Evolutionary conservation across 1,140 invertebrate genomes (phyloP).

Genomic region (Plectrocnemia conspersa): DNA sequence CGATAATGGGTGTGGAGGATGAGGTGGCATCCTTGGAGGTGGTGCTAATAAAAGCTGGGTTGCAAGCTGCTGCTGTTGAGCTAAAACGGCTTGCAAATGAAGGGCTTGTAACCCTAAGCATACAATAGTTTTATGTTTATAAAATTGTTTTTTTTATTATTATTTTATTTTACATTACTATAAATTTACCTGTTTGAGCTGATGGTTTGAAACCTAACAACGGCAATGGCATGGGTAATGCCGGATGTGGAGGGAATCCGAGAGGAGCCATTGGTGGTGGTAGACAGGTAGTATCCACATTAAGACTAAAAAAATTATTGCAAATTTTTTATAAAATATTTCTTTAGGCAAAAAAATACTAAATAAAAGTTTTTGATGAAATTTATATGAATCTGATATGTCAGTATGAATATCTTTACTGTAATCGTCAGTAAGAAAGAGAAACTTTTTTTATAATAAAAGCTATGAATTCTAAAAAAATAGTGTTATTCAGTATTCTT

Average conservation of each 20-base stretch:
- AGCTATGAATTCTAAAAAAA: too few species aligned
- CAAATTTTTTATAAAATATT: neutral
- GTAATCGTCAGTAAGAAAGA: neutral
- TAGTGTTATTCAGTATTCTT: too few species aligned
- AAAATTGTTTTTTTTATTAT: too few species aligned
- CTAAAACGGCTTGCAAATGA: constrained; percentile 35
- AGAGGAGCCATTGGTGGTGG: constrained; percentile 26
- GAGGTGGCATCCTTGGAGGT: constrained; percentile 42
- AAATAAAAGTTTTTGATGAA: too few species aligned
- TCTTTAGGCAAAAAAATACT: neutral
- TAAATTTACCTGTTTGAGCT: constrained; percentile 26
- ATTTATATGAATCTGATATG: too few species aligned
- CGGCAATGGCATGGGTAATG: constrained; percentile 27
- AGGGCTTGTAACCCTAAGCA: constrained; percentile 25
- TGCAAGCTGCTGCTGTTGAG: constrained; percentile 34
- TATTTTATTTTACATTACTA: neutral
- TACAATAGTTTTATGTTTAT: constrained; percentile 1
- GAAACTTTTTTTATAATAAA: too few species aligned
- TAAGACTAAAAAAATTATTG: constrained; percentile 4
- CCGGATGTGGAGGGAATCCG: constrained; percentile 28
- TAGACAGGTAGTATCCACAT: constrained; percentile 27
- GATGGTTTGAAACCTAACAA: constrained; percentile 30
- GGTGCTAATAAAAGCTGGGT: constrained; percentile 40
- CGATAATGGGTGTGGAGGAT: constrained; percentile 34
- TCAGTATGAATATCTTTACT: neutral